Conservation (phyloP, 2,113 vertebrate genomes). For the Cebidichthys violaceus region DNA sequence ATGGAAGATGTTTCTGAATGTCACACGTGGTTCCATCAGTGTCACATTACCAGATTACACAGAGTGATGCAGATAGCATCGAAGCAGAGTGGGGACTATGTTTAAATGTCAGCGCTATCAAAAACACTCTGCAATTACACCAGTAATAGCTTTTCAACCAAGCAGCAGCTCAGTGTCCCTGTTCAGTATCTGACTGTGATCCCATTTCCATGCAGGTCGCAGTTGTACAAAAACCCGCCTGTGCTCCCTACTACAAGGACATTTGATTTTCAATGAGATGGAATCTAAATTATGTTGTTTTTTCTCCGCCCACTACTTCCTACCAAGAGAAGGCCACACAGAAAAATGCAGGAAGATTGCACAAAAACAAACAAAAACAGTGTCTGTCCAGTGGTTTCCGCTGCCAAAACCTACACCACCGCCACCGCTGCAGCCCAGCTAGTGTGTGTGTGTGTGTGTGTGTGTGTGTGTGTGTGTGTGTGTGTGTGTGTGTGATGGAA, state of each 20-base stretch:
- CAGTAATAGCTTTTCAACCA: slow-evolving; percentile 35
- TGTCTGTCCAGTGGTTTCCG: slow-evolving; percentile 47
- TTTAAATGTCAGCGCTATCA: slow-evolving; percentile 53
- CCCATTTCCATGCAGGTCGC: slow-evolving; percentile 39
- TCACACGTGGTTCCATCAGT: neutral
- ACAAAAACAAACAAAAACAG: slow-evolving; percentile 65
- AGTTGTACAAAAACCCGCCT: slow-evolving; percentile 9
- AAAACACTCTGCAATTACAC: slow-evolving; percentile 31
- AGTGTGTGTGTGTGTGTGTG: slow-evolving; percentile 39
- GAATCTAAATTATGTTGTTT: slow-evolving; percentile 57
- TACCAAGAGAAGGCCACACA: slow-evolving; percentile 46
- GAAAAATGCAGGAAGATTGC: slow-evolving; percentile 30
- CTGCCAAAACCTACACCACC: slow-evolving; percentile 63
- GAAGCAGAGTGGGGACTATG: slow-evolving; percentile 31
- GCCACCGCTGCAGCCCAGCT: slow-evolving; percentile 50
- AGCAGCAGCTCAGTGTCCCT: slow-evolving; percentile 19
- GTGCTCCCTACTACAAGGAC: slow-evolving; percentile 34
- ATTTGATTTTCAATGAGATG: slow-evolving; percentile 48
- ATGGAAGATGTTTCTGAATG: neutral
- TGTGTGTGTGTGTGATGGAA: slow-evolving; percentile 36
- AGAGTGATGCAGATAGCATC: neutral
- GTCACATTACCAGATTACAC: slow-evolving; percentile 2
- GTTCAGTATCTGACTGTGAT: slow-evolving; percentile 34
- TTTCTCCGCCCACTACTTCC: slow-evolving; percentile 50
- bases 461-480: slow-evolving; percentile 39